Evolutionary conservation across 2,113 vertebrate genomes (phyloP).

Genomic region (Sturnira hondurensis): DNA sequence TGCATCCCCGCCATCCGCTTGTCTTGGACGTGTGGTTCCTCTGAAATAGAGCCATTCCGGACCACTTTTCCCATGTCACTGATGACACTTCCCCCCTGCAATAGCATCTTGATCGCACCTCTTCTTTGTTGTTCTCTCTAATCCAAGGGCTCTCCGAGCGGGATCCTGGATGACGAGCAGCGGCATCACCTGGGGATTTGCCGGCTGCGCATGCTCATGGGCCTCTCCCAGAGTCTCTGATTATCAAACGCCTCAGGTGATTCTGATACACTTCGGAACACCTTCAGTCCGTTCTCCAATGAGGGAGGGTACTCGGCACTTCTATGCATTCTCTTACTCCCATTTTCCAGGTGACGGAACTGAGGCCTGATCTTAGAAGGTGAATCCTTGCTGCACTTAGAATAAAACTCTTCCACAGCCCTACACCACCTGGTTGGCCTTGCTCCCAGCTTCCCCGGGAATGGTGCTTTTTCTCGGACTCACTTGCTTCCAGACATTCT

Average conservation of each 20-base stretch:
- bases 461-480: not conserved
- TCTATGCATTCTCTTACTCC: not conserved
- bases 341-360: not conserved
- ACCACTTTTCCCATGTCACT: not conserved
- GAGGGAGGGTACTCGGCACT: not conserved
- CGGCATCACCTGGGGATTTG: not conserved
- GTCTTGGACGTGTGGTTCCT: not conserved
- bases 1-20: not conserved
- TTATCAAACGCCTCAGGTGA: not conserved
- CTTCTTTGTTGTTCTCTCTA: not conserved
- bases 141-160: not conserved
- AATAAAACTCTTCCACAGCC: not conserved
- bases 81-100: not conserved
- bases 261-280: not conserved
- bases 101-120: rapidly evolving
- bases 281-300: not conserved
- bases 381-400: not conserved
- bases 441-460: not conserved
- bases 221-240: not conserved
- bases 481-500: not conserved
- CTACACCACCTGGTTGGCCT: not conserved
- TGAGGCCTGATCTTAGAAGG: not conserved
- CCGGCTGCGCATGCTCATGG: not conserved
- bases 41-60: not conserved
- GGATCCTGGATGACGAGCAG: not conserved